These are phyloP conservation scores for Ischnura elegans DNA, from an alignment of 2,888 invertebrate species.

Conservation along the genomic window DNA sequence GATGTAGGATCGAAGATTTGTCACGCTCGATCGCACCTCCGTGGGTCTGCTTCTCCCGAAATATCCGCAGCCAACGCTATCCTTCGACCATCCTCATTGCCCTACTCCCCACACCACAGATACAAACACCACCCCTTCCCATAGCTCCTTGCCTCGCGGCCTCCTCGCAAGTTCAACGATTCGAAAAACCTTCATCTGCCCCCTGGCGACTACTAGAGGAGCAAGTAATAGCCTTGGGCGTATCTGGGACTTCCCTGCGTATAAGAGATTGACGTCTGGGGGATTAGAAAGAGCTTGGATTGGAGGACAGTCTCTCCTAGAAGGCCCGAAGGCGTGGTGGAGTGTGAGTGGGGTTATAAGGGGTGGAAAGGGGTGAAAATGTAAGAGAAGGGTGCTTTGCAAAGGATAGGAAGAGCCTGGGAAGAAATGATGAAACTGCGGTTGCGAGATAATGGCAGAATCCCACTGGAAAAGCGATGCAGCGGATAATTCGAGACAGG, in stretches of 20 bases:
- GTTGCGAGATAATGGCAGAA: no score
- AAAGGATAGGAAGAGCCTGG: no score
- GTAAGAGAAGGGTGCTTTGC: background rate
- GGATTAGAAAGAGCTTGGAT: background rate
- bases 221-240: constrained; percentile 44
- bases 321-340: background rate
- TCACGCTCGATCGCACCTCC: constrained; percentile 15
- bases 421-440: no score
- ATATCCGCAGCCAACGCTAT: background rate
- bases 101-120: background rate
- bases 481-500: no score
- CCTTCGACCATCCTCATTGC: background rate
- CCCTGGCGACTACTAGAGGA: constrained; percentile 33
- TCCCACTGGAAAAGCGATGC: no score
- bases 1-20: constrained; percentile 16
- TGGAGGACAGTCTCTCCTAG: background rate
- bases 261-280: constrained; percentile 36
- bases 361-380: background rate
- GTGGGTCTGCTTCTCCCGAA: background rate
- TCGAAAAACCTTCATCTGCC: constrained; percentile 49
- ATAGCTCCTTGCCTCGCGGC: background rate
- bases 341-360: background rate
- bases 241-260: constrained; percentile 52
- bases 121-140: background rate
- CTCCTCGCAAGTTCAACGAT: background rate